Evolutionary conservation across 2,888 invertebrate species (phyloP).

Genomic region (Campaea margaritaria): DNA sequence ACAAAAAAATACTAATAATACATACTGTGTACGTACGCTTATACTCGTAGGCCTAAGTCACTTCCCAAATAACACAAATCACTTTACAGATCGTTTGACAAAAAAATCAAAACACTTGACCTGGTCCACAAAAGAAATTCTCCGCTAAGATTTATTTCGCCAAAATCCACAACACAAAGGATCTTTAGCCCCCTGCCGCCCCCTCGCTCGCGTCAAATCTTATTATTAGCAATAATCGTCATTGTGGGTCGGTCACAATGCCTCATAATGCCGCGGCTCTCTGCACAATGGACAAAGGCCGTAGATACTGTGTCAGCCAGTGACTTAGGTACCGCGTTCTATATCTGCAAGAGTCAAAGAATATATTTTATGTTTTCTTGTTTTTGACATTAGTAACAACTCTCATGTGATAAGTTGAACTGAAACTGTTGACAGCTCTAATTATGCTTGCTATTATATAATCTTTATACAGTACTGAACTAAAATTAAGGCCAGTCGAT

Average conservation of each 20-base stretch:
- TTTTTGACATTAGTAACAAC: not conserved
- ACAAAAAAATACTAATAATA: no score
- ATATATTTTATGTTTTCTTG: no score
- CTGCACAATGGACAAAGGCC: constrained; percentile 50
- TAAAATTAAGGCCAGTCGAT: no score
- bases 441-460: no score
- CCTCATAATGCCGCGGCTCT: constrained; percentile 51
- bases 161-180: constrained; percentile 43
- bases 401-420: no score
- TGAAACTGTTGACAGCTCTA: no score
- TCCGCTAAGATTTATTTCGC: constrained; percentile 42
- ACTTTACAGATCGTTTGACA: constrained; percentile 3
- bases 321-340: not conserved
- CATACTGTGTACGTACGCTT: no score
- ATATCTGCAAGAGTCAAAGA: not conserved
- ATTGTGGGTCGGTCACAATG: constrained; percentile 59
- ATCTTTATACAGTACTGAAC: no score
- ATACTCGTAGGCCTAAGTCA: not conserved
- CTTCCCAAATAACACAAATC: not conserved
- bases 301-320: constrained; percentile 6
- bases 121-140: constrained; percentile 23
- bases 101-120: constrained; percentile 18
- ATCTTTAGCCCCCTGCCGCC: constrained; percentile 28
- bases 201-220: constrained; percentile 48
- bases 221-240: constrained; percentile 65